Base-by-base conservation (phyloP, 2,888 invertebrate genomes). In the Pristionchus japonicus region DNA sequence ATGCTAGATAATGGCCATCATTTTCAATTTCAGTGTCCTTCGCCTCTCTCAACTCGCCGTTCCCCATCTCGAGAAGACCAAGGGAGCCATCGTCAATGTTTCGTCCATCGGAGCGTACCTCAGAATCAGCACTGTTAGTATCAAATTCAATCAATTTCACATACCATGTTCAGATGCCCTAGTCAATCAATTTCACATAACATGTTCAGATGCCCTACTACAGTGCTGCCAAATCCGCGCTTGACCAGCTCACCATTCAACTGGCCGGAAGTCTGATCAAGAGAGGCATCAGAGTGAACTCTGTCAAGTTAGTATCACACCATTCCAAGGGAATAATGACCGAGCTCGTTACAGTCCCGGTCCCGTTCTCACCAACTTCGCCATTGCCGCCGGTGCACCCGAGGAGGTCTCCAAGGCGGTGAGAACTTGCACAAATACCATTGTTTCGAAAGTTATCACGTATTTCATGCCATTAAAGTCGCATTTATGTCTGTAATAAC, bases 31-130 rank as follows among this genome's bases (percentile, higher is more conserved):
- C 37, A 77, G 77, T 9, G 77, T 40, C 0, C 40, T 77, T 23
- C 77, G 43, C 3, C n/a, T 77, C 20, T 77, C 77, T 9, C 77
- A 77, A 43, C 43, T 77, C 9, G 77, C 77, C 40, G 43, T 43
- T 40, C 77, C 77, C 20, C 77, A 77, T 9, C 77, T 77, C 77
- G 77, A 77, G 77, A 77, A 77, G 31, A 43, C 77, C 9, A 37
- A 70, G 31, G 70, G 70, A 17, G 31, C 70, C 4, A 70, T 70
- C 70, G 70, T 70, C 70, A 70, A 70, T 34, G 34, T 70, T 20
- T 70, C 70, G 17, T 70, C 70, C 70, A 15, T 70, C 23, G 31
- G 34, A 34, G 77, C 77, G n/a, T n/a, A 31, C 4, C 77, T 34
- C 64, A 64, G 31, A 31, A 64, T 64, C 3, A 34, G 17, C 20